Evolutionary conservation across 2,797 vertebrate genomes (phyloP).

Genomic region (Astyanax mexicanus): DNA sequence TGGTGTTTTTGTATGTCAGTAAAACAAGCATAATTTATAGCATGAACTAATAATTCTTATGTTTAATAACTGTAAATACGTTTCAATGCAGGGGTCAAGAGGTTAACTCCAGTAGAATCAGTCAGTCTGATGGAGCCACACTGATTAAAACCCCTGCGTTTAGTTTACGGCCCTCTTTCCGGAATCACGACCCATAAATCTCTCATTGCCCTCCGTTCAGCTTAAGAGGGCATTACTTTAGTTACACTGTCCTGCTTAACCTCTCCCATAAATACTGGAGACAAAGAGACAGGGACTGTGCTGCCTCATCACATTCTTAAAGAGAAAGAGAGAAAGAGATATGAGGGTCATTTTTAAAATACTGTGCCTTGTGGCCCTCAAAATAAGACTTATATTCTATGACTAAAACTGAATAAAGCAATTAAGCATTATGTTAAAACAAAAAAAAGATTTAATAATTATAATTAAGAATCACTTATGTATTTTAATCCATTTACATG

Average conservation of each 20-base stretch:
- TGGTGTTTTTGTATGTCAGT: too few relatives aligned
- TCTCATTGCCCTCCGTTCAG: constrained; percentile 21
- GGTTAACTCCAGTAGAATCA: constrained; percentile 35
- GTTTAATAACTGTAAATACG: background rate
- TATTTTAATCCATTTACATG: too few relatives aligned
- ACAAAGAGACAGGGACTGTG: constrained; percentile 20
- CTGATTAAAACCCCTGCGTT: constrained; percentile 45
- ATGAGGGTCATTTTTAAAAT: too few relatives aligned
- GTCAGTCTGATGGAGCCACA: constrained; percentile 2
- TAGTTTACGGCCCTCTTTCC: constrained; percentile 47
- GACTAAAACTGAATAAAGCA: too few relatives aligned
- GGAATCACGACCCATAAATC: constrained; percentile 51
- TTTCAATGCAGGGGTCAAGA: background rate
- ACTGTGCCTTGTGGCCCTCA: too few relatives aligned
- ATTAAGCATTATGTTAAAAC: too few relatives aligned
- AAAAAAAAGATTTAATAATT: too few relatives aligned
- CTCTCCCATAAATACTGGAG: constrained; percentile 39
- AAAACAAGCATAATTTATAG: background rate
- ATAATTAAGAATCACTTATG: too few relatives aligned
- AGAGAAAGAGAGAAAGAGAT: constrained; percentile 19
- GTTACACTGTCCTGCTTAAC: constrained; percentile 18
- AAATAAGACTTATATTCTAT: too few relatives aligned
- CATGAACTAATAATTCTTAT: background rate
- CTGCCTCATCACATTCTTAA: constrained; percentile 47
- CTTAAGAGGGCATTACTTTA: constrained; percentile 29